Base-by-base conservation (phyloP, 2,797 vertebrate species). In the Phoxinus dragarum region DNA sequence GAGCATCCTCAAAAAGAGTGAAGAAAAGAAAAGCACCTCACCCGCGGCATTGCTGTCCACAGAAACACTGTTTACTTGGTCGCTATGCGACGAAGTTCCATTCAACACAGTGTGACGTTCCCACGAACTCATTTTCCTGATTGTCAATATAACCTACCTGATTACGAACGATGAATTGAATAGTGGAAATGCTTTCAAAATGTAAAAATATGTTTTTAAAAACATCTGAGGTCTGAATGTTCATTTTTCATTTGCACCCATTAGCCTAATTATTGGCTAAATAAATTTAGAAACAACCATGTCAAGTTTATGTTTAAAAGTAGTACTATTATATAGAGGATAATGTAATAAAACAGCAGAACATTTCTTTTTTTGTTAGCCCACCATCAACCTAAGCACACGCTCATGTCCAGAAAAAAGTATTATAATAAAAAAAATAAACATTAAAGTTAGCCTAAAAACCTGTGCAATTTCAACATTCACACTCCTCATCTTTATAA, bases 21-120 rank as follows among this genome's bases (percentile, higher is more conserved):
- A 85, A 86, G 69, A 75, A n/a, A 78, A 82, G 67, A 82, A 76
- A 40, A 56, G 80, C 78, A 78, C 12, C 74, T 59, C 94, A 96
- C 95, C 95, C 95, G 94, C 87, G 84, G 90, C 90, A 86, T 91
- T 82, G 90, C 88, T 92, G 91, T 91, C 85, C 67, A 85, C 81
- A 84, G 89, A 44, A 82, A 74, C 59, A 44, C 23, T 91, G 92
- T 94, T 93, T 90, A 88, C 84, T 42, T 44, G 64, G 95, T 95
- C 92, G 81, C 95, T 84, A 85, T 86, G 94, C 76, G 88, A 95
- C 93, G 47, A 69, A 47, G 56, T 31, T 79, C 49, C 86, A 69
- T 81, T 59, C 71, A 66, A n/a, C 23, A 0, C 36, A 12, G 59
- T 72, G 34, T 77, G 72, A 52, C 12, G 80, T 84, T 84, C 75